A percentile compares a stretch with the other conserved stretches of the same genome.
These are phyloP conservation scores for Callaeas wilsoni DNA, from an alignment of 2,113 vertebrate species.

Conservation along the genomic window DNA sequence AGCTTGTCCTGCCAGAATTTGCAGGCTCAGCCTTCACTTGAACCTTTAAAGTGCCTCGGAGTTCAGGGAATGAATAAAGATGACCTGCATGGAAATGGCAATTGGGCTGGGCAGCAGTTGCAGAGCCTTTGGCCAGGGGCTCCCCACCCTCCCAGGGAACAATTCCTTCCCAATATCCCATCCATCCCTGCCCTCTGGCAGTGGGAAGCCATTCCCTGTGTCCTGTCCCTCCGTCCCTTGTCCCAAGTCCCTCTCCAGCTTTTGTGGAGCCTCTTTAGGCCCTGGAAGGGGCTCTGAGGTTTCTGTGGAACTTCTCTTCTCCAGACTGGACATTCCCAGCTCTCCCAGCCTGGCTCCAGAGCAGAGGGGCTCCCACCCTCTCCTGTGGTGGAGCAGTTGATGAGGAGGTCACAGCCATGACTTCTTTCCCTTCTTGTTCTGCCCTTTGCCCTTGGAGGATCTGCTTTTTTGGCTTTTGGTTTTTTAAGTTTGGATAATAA, in stretches of 20 bases:
- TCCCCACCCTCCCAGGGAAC: neutral
- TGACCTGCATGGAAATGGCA: neutral
- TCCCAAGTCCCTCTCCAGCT: neutral
- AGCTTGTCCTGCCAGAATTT: neutral
- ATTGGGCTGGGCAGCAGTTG: neutral
- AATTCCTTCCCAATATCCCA: neutral
- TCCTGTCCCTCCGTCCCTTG: neutral
- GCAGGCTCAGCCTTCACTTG: slow-evolving; percentile 21
- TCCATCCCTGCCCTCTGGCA: neutral
- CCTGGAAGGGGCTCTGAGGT: fast-evolving
- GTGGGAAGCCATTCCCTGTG: neutral
- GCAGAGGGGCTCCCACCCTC: neutral
- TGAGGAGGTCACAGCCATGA: neutral
- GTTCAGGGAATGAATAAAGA: neutral
- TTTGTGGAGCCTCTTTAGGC: neutral
- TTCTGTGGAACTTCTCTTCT: neutral
- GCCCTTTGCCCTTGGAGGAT: neutral
- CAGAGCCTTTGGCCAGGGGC: neutral
- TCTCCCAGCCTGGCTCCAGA: neutral
- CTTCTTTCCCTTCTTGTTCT: neutral
- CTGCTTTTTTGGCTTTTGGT: neutral
- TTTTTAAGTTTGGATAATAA: neutral
- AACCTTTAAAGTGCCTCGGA: neutral
- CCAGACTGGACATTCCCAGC: fast-evolving
- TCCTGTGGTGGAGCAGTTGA: neutral